Base-by-base conservation (phyloP, 2,888 invertebrate species). In the Leptothorax acervorum region DNA sequence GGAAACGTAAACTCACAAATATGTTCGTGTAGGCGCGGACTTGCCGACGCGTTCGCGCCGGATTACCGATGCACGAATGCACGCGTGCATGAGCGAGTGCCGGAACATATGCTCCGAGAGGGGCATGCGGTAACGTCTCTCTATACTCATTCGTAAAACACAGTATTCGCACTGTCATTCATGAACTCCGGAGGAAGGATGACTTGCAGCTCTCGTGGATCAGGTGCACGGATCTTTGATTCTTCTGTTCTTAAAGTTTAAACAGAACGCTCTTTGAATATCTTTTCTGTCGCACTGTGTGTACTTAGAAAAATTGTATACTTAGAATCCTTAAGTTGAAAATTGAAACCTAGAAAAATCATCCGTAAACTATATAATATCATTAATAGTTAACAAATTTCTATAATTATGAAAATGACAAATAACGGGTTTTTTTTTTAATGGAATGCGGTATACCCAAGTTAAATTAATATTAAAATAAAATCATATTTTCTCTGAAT, bases 1-100 rank as follows among this genome's bases (percentile, higher is more conserved):
- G 87, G 91, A 92, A 91, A 90, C 82, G 55, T 73, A 82, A 70
- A 74, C 75, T 63, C 55, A 31, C 82, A 55, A 83, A 82, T 82
- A 55, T 8, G 42, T 15, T 51, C 42, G 65, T 82, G 85, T 70
- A 73, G 62, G 60, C 79, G 68, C 65, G 74, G 48, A 68, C 53
- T 82, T 79, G 68, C 66, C 68, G 62, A n/a, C 45, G 45, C 75
- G 42, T 68, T 65, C 65, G 65, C 42, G 45, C 74, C 83, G 79
- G 39, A 68, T 63, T 60, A 55, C 51, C 28, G 18, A 45, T 11
- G 71, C 28, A 45, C 35, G 35, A 31, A 15, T 65, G 45, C 62
- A 35, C 60, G 48, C 53, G 31, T 70, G 53, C 55, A 48, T 39
- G 39, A 83, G 35, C 70, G 81, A 55, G 45, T 71, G 31, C 62